A percentile compares a stretch with the other conserved stretches of the same genome.
Conservation (phyloP, 2,888 invertebrate species). For the Megalurothrips usitatus region DNA sequence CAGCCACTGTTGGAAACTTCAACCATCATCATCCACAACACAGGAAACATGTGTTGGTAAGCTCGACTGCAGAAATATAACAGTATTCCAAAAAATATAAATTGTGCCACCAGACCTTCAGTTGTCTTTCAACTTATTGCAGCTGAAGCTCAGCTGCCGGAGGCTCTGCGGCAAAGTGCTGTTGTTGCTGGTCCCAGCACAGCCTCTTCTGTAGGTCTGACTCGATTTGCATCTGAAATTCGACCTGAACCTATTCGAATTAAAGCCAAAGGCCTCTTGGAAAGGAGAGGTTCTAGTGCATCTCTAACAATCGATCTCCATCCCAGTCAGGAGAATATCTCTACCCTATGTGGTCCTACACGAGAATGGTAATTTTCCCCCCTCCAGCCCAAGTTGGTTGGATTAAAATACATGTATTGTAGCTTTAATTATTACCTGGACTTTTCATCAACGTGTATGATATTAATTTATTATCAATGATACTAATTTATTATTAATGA, state of each 20-base stretch:
- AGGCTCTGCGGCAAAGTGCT: conserved; percentile 4
- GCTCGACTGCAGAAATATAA: background rate
- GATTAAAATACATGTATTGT: background rate
- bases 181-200: conserved; percentile 1
- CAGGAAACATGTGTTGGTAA: conserved; percentile 4
- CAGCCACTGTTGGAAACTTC: conserved; percentile 28
- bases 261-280: conserved; percentile 65
- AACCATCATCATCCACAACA: conserved; percentile 23
- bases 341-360: conserved; percentile 50
- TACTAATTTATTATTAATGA: background rate
- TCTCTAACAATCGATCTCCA: conserved; percentile 78
- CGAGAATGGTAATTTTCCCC: conserved; percentile 49
- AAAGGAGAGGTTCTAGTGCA: conserved; percentile 85
- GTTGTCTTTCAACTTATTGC: background rate
- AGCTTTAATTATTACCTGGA: background rate
- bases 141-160: background rate
- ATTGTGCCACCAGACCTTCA: background rate
- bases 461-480: background rate
- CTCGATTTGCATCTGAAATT: conserved; percentile 29
- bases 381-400: background rate
- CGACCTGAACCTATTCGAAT: conserved; percentile 51
- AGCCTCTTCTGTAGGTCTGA: background rate
- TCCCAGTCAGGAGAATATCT: conserved; percentile 41
- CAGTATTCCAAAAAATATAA: background rate
- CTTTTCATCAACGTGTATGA: background rate